Conservation (phyloP, 2,113 vertebrate species). For the Muscicapa adusta region DNA sequence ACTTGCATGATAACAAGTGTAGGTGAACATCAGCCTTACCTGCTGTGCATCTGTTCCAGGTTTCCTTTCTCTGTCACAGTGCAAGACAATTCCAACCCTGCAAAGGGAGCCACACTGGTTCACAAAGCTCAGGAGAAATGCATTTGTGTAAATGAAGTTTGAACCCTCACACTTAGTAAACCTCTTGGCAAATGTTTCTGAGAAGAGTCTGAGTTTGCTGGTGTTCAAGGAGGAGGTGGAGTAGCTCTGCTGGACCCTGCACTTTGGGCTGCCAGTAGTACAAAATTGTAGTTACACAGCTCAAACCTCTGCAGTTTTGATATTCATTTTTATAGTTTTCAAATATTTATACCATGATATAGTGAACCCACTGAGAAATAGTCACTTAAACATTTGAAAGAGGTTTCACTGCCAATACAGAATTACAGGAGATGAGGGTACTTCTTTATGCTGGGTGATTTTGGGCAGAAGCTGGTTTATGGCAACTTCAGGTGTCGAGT, state of each 20-base stretch:
- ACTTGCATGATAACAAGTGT: neutral
- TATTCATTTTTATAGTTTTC: neutral
- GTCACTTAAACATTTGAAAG: neutral
- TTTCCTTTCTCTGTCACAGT: neutral
- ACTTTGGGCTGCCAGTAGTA: neutral
- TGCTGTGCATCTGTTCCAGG: neutral
- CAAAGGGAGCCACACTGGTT: neutral
- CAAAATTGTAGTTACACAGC: neutral
- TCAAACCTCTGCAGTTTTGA: neutral
- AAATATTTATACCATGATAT: neutral
- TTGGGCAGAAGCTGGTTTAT: neutral
- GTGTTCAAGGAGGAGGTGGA: neutral
- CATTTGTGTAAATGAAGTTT: neutral
- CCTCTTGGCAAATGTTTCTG: neutral
- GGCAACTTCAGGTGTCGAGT: neutral
- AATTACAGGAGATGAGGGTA: neutral
- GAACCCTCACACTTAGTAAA: neutral
- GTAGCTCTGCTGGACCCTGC: neutral
- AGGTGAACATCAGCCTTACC: neutral
- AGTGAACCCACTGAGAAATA: neutral
- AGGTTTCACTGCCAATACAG: neutral
- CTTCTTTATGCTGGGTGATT: accelerated
- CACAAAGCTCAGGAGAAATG: neutral
- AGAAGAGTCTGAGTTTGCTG: neutral
- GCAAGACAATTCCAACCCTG: neutral